phyloP scores from a whole-genome alignment of 2,113 vertebrate species.

The Corvus cornix region DNA sequence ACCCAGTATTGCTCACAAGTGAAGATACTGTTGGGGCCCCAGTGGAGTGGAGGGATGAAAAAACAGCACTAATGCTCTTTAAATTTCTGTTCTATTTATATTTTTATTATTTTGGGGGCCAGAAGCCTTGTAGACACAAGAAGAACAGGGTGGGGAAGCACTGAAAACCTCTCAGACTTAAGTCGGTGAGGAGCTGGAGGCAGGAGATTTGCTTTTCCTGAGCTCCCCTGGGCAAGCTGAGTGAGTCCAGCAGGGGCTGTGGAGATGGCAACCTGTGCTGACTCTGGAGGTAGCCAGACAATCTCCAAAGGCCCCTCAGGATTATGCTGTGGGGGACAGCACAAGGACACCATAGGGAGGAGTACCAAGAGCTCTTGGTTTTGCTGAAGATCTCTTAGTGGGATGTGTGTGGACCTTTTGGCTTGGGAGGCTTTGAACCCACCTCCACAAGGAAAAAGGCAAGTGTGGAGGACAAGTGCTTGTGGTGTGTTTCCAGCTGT shows the following conservation, averaged over 20 bases:
- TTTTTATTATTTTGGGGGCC: not conserved
- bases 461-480: not conserved
- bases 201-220: not conserved
- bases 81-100: not conserved
- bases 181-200: not conserved
- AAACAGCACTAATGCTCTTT: not conserved
- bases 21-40: not conserved
- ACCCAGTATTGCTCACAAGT: not conserved
- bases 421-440: not conserved
- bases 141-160: not conserved
- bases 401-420: not conserved
- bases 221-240: not conserved
- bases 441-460: not conserved
- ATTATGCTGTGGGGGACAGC: not conserved
- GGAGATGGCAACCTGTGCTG: not conserved
- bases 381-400: not conserved
- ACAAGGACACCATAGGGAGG: rapidly evolving
- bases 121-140: not conserved
- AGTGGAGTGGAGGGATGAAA: not conserved
- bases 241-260: not conserved
- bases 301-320: not conserved
- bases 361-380: not conserved
- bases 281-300: not conserved
- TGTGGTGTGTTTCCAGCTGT: not conserved
- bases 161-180: not conserved